phyloP scores from a whole-genome alignment of 2,888 invertebrate genomes.

The Corbicula japonica region DNA sequence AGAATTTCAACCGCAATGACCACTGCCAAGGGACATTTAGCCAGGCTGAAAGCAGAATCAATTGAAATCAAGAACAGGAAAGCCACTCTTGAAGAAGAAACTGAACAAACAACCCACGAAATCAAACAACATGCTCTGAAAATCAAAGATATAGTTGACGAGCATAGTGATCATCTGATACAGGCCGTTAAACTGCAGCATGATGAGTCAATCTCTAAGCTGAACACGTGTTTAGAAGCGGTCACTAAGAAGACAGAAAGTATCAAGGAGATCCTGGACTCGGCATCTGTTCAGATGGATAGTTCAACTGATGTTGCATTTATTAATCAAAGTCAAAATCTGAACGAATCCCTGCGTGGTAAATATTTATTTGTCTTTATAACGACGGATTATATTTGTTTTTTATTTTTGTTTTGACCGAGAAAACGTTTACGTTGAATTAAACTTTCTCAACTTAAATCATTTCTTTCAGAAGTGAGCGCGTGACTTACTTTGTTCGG shows the following conservation, averaged over 20 bases:
- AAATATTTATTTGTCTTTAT: constrained; percentile 9
- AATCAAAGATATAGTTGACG: constrained; percentile 61
- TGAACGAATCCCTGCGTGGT: constrained; percentile 58
- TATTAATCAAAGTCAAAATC: constrained; percentile 44
- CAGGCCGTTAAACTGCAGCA: constrained; percentile 51
- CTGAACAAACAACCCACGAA: constrained; percentile 44
- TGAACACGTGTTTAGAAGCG: constrained; percentile 53
- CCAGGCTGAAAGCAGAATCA: constrained; percentile 58
- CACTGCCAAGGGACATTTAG: constrained; percentile 59
- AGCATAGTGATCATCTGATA: constrained; percentile 47
- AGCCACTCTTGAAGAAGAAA: constrained; percentile 53
- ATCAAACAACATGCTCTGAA: constrained; percentile 54
- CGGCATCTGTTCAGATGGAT: constrained; percentile 59
- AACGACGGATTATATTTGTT: no score
- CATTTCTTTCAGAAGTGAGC: no score
- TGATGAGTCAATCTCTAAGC: constrained; percentile 54
- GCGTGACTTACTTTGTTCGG: no score
- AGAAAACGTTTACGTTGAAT: no score
- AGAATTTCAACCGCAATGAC: constrained; percentile 51
- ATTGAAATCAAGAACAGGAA: constrained; percentile 57
- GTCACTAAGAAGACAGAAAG: constrained; percentile 52
- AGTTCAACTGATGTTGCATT: constrained; percentile 59
- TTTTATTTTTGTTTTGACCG: no score
- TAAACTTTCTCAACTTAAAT: no score
- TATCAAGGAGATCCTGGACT: constrained; percentile 53